These are phyloP conservation scores for Sebastiscus tertius DNA, from an alignment of 2,797 vertebrate genomes.

Conservation along the genomic window DNA sequence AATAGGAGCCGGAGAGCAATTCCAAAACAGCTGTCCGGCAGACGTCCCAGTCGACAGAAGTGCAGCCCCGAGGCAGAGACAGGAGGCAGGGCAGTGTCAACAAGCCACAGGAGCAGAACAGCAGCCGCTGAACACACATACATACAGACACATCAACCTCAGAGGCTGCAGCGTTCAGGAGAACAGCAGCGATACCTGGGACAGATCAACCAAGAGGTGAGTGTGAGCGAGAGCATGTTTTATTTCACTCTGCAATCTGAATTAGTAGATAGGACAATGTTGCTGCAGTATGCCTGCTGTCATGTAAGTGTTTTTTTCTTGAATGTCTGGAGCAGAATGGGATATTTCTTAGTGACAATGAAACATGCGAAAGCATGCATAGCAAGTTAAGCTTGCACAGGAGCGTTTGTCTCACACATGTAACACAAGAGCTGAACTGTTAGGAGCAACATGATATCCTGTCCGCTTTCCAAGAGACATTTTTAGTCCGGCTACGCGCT, in stretches of 20 bases:
- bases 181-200: conserved; percentile 15
- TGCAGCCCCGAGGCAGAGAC: conserved; percentile 67
- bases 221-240: conserved; percentile 20
- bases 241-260: conserved; percentile 1
- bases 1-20: conserved; percentile 77
- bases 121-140: conserved; percentile 50
- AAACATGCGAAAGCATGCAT: conserved; percentile 8
- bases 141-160: conserved; percentile 12
- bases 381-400: conserved; percentile 14
- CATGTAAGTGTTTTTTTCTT: neutral
- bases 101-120: conserved; percentile 59
- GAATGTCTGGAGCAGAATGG: neutral
- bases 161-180: conserved; percentile 35
- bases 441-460: conserved; percentile 59
- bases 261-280: neutral
- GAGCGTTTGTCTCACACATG: conserved; percentile 29
- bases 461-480: conserved; percentile 41
- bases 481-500: conserved; percentile 52
- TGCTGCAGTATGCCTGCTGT: neutral
- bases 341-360: conserved; percentile 15
- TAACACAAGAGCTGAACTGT: conserved; percentile 46
- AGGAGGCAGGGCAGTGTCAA: conserved; percentile 66
- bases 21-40: conserved; percentile 86
- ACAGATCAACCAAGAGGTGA: conserved; percentile 62
- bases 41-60: conserved; percentile 76